phyloP scores from a whole-genome alignment of 2,888 invertebrate species.

The Orthosia gracilis region DNA sequence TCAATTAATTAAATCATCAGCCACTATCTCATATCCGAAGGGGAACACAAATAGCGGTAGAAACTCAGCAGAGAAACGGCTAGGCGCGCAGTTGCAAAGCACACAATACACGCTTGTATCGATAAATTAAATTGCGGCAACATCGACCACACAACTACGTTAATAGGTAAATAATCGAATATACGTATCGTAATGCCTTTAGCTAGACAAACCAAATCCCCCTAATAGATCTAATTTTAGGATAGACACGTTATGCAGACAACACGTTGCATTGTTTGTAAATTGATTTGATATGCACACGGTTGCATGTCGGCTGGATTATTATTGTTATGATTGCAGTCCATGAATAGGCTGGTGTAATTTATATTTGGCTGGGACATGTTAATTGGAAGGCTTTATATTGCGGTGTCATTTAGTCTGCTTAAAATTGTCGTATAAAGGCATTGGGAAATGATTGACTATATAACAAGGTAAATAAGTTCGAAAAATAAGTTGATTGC shows the following conservation, averaged over 20 bases:
- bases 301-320: constrained; percentile 53
- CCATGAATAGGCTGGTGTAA: constrained; percentile 25
- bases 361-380: constrained; percentile 20
- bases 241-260: constrained; percentile 70
- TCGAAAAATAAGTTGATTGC: neutral
- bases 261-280: constrained; percentile 60
- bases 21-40: constrained; percentile 75
- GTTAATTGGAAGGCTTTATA: neutral
- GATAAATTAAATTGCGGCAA: constrained; percentile 86
- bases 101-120: constrained; percentile 71
- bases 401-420: constrained; percentile 4
- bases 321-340: constrained; percentile 53
- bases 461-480: neutral
- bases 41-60: constrained; percentile 75
- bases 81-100: constrained; percentile 56
- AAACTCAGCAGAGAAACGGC: constrained; percentile 64
- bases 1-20: constrained; percentile 76
- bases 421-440: no score
- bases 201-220: constrained; percentile 60
- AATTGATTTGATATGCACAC: constrained; percentile 65
- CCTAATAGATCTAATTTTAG: constrained; percentile 79
- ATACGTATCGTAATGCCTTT: constrained; percentile 69
- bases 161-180: constrained; percentile 86
- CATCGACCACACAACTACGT: constrained; percentile 65
- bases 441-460: neutral